Evolutionary conservation across 2,888 invertebrate genomes (phyloP).

Genomic region (Amphipyra berbera): DNA sequence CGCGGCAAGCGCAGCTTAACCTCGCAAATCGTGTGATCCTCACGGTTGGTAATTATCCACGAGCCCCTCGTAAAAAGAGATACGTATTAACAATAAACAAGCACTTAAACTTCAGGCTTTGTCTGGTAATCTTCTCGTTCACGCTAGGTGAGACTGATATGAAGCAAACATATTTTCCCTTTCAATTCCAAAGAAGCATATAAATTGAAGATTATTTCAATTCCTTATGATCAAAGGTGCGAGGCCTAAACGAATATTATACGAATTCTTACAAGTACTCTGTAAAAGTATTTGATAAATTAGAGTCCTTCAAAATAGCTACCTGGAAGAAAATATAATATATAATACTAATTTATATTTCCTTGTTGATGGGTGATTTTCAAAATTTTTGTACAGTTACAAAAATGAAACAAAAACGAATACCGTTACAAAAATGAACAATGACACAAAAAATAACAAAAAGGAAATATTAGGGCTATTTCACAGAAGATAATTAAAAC

Average conservation of each 20-base stretch:
- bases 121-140: neutral
- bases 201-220: constrained; percentile 18
- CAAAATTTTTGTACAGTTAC: too few relatives aligned
- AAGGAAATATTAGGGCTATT: too few relatives aligned
- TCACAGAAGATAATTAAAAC: too few relatives aligned
- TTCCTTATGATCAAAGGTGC: constrained; percentile 2
- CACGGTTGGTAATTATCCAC: too few relatives aligned
- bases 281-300: constrained; percentile 22
- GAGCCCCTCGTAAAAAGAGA: too few relatives aligned
- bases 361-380: constrained; percentile 6
- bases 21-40: too few relatives aligned
- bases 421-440: too few relatives aligned
- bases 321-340: constrained; percentile 14
- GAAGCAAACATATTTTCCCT: constrained; percentile 2
- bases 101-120: neutral
- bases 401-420: too few relatives aligned
- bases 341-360: constrained; percentile 14
- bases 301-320: constrained; percentile 19
- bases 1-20: too few relatives aligned
- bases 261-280: constrained; percentile 16
- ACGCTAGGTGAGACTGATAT: neutral
- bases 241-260: constrained; percentile 8
- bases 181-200: constrained; percentile 9
- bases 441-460: too few relatives aligned
- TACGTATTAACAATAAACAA: neutral